Evolutionary conservation across 2,113 vertebrate species (phyloP), one percentile per base, ranked within the genome.

Genomic region (Perca schrenkii): DNA sequence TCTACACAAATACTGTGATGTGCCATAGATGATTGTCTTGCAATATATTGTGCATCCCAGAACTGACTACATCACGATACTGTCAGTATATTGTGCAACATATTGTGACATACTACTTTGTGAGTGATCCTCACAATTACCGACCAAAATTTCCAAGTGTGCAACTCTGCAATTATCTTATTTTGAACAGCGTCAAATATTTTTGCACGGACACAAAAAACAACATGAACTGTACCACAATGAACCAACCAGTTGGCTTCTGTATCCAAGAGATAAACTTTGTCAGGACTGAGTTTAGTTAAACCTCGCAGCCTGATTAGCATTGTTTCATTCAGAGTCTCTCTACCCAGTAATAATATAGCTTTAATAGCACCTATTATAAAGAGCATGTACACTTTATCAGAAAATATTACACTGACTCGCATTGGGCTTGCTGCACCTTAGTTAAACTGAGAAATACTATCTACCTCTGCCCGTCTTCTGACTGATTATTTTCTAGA

Each of bases 401-500:
- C 40, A 22, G 43, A n/a, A 62, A 66, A 54, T 53, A 28, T 22
- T 57, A 56, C 56, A 19, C 8, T 62, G 25, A 31, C 40, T 67
- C 40, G 21, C 12, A 36, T 36, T 66, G 25, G 31, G 31, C 50
- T 36, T 58, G 47, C 4, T 56, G 17, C 28, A 56, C 13, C 3
- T 25, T n/a, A 40, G 47, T 25, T 40, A 7, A 22, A 15, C 15
- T 25, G 17, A 64, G 25, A 69, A 73, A 63, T 12, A 15, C 8
- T 47, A 4, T 34, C 36, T 5, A 6, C n/a, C 36, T 19, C 40
- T 62, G 31, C 46, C 25, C 16, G 1, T 63, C 43, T 60, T 11
- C 60, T 52, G 65, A 22, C 56, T 22, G 58, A 69, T 64, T 76
- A 69, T 78, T 82, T 79, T 80, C 46, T 69, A 58, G 78, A 31